These are phyloP conservation scores for Rhinogobio ventralis DNA, from an alignment of 2,797 vertebrate genomes.

Conservation along the genomic window DNA sequence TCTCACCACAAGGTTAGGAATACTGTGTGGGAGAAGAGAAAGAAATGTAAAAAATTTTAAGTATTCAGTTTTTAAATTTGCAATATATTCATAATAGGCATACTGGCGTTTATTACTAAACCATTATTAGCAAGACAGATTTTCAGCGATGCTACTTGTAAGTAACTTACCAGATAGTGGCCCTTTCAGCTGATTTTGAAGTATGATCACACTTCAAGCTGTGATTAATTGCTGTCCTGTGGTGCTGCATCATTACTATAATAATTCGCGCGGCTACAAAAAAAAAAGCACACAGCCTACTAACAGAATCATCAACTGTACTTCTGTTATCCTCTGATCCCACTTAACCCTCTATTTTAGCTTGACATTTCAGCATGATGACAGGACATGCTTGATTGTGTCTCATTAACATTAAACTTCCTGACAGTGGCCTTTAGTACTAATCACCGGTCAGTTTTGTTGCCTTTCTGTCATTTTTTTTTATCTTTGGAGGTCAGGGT, in stretches of 20 bases:
- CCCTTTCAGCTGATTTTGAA: slow-evolving; percentile 24
- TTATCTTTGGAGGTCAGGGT: not conserved
- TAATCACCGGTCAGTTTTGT: not conserved
- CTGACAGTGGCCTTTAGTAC: not conserved
- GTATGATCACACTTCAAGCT: slow-evolving; percentile 2
- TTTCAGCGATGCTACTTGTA: not conserved
- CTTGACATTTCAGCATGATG: not conserved
- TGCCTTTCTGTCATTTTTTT: not conserved
- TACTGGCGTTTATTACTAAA: not conserved
- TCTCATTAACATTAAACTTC: not conserved
- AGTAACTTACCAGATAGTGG: not conserved
- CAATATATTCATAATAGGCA: not conserved
- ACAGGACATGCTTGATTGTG: not conserved
- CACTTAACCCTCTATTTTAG: slow-evolving; percentile 5
- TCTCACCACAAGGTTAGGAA: slow-evolving; percentile 43
- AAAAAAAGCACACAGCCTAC: not conserved
- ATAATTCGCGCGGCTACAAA: not conserved
- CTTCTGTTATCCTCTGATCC: slow-evolving; percentile 6
- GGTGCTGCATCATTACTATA: slow-evolving; percentile 13
- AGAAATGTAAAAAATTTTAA: slow-evolving; percentile 19
- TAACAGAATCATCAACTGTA: not conserved
- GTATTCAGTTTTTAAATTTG: not conserved
- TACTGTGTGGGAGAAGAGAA: slow-evolving; percentile 1
- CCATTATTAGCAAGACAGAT: not conserved
- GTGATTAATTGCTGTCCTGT: slow-evolving; percentile 13